Evolutionary conservation across 1,140 invertebrate genomes (phyloP).

Genomic region (Drosophila simulans): DNA sequence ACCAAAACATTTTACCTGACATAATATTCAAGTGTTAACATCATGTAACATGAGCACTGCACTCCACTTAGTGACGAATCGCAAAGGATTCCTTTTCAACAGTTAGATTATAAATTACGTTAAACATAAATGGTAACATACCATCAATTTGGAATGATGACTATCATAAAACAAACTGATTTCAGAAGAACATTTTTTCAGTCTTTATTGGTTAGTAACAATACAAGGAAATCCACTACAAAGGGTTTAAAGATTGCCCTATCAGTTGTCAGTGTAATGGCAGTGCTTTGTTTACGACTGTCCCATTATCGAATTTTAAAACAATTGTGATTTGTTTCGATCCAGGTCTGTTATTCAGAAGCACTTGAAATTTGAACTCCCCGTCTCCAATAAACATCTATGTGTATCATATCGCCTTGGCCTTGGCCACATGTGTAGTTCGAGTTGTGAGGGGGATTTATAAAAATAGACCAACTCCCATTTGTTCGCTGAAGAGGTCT

Average conservation of each 20-base stretch:
- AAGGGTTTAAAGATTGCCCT: background rate
- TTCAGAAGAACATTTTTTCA: no score
- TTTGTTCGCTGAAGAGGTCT: background rate
- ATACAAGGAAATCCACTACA: no score
- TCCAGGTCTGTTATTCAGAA: slow-evolving; percentile 8
- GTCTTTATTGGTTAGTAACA: no score
- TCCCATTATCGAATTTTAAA: slow-evolving; percentile 10
- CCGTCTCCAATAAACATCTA: background rate
- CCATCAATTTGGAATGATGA: no score
- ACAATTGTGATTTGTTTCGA: slow-evolving; percentile 36
- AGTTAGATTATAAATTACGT: no score
- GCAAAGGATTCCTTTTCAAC: no score
- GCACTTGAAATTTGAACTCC: slow-evolving; percentile 26
- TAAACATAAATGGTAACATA: no score
- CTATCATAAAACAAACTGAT: no score
- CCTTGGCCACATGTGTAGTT: slow-evolving; percentile 37
- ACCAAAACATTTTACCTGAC: background rate
- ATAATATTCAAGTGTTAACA: background rate
- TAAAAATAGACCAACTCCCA: slow-evolving; percentile 52
- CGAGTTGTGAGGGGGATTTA: slow-evolving; percentile 14
- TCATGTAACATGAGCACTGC: no score
- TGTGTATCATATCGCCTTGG: slow-evolving; percentile 22
- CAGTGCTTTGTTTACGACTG: slow-evolving; percentile 24
- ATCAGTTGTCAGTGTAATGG: slow-evolving; percentile 3
- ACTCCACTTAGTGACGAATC: no score